Conservation (phyloP, 2,888 invertebrate species). For the Euzophera pinguis region DNA sequence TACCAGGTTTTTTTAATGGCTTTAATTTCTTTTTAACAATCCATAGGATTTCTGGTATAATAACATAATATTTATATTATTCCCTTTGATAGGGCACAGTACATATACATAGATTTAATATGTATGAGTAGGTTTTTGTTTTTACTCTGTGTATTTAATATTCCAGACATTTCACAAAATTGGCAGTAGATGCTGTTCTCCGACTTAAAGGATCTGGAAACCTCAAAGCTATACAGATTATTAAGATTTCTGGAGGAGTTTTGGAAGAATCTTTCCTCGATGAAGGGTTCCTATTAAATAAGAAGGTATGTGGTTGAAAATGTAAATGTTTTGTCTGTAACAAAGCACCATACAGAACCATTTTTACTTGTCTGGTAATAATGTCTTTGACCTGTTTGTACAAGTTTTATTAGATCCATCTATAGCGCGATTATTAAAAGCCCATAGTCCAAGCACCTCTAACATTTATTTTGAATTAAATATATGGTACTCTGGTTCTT, state of each 20-base stretch:
- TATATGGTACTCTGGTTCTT: too few relatives aligned
- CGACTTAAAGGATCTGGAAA: slow-evolving; percentile 97
- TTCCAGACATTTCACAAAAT: slow-evolving; percentile 89
- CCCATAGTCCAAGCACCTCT: too few relatives aligned
- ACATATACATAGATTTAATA: too few relatives aligned
- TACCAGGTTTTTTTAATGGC: too few relatives aligned
- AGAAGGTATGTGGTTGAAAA: slow-evolving; percentile 80
- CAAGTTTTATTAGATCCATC: too few relatives aligned
- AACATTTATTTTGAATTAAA: too few relatives aligned
- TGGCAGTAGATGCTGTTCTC: slow-evolving; percentile 97
- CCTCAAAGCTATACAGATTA: slow-evolving; percentile 97
- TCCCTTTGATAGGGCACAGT: neutral
- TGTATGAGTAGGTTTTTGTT: neutral
- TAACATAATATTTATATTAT: neutral
- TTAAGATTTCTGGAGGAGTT: slow-evolving; percentile 97
- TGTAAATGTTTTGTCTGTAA: neutral
- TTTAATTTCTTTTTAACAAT: too few relatives aligned
- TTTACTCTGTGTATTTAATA: neutral
- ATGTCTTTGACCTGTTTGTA: too few relatives aligned
- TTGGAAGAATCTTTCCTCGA: slow-evolving; percentile 98
- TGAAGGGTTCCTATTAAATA: slow-evolving; percentile 96
- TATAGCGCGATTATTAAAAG: too few relatives aligned
- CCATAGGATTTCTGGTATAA: too few relatives aligned
- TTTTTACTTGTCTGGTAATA: slow-evolving; percentile 5
- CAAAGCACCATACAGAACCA: neutral